Base-by-base conservation (phyloP, 2,113 vertebrate species). In the Rattus norvegicus region DNA sequence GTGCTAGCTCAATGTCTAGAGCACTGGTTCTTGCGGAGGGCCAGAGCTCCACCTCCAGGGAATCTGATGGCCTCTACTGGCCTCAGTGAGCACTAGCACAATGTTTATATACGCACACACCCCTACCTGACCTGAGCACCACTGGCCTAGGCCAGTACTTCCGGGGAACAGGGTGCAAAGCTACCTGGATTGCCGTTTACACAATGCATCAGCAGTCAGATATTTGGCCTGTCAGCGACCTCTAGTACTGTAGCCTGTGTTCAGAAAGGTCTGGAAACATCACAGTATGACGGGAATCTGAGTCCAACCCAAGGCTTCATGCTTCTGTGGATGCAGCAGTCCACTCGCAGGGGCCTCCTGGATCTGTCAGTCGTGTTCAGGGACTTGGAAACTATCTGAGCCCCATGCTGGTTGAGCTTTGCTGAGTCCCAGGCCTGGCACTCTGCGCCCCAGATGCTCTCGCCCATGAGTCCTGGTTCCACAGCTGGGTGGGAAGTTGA, bases 231-330 rank as follows among this genome's bases (percentile, higher is more conserved):
- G 7, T 59, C 49, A 28, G 17, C 2, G 24, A 4, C 80, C 43
- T 88, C 87, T 85, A 93, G 59, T 88, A 61, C 20, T 84, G 88
- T 14, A 85, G 69, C 52, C 88, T 95, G 76, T 61, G 93, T 56
- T 91, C 93, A 43, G 59, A 83, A 54, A 96, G 83, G 77, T 95
- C 87, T 0, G 93, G 93, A 43, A 91, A 95, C 61, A 67, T 56
- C 93, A 85, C 83, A 49, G 69, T 1, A 67, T 16, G 30, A 59
- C 6, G 0, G 76, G 76, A 13, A 39, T 52, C 88, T 28, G 81
- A 2, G 54, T 67, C 52, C 75, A 81, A 61, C 56, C 24, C 36
- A 69, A 81, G 20, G 13, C 28, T 75, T 63, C 28, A 16, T 0
- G 54, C 3, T 12, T 16, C 73, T 0, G 61, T 3, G 0, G n/a